These are phyloP conservation scores for Thymallus thymallus DNA, from an alignment of 2,113 vertebrate species.

Conservation along the genomic window DNA sequence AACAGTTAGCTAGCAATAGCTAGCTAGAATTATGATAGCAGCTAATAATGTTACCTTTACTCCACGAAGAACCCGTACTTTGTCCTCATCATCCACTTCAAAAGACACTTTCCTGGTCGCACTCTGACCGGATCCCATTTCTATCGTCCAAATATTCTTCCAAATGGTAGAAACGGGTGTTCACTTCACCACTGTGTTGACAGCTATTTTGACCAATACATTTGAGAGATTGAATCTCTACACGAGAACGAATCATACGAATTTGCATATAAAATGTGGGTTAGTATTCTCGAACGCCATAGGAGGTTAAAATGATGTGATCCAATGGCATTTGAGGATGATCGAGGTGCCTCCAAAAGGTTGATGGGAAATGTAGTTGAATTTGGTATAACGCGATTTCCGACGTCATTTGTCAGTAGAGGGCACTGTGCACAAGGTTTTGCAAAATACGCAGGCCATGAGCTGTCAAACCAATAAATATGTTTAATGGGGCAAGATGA, in stretches of 20 bases:
- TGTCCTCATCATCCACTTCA: constrained; percentile 84
- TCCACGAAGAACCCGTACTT: constrained; percentile 86
- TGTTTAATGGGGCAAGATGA: too few relatives aligned
- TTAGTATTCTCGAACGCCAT: constrained; percentile 18
- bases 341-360: not conserved
- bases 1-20: too few relatives aligned
- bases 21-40: too few relatives aligned
- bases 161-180: not conserved
- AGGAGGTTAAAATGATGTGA: constrained; percentile 2
- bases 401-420: not conserved
- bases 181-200: constrained; percentile 15
- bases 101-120: constrained; percentile 85
- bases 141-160: not conserved
- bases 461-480: too few relatives aligned
- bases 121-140: constrained; percentile 84
- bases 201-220: constrained; percentile 3
- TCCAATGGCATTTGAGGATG: constrained; percentile 26
- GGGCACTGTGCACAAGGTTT: not conserved
- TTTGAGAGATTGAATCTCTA: constrained; percentile 43
- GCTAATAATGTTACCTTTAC: constrained; percentile 77
- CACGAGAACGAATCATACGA: not conserved
- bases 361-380: constrained; percentile 24
- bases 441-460: not conserved
- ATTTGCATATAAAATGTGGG: too few relatives aligned
- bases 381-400: not conserved